Conservation (phyloP, 2,888 invertebrate genomes). For the Volucella zonaria region DNA sequence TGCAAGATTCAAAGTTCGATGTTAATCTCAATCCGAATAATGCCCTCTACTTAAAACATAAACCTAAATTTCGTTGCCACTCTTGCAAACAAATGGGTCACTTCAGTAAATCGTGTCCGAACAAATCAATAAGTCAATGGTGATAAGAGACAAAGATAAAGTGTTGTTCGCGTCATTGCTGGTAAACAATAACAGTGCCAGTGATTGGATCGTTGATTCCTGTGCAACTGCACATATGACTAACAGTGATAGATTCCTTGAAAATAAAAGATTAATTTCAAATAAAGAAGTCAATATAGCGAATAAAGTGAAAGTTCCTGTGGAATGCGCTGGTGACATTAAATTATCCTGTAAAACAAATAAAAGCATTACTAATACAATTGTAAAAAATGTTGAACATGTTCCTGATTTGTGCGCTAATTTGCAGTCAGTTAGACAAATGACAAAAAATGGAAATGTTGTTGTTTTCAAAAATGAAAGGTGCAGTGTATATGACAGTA, state of each 20-base stretch:
- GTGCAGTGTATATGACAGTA: conserved; percentile 62
- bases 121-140: conserved; percentile 1
- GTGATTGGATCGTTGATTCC: conserved; percentile 57
- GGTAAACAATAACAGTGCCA: conserved; percentile 39
- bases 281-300: conserved; percentile 53
- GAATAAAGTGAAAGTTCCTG: conserved; percentile 52
- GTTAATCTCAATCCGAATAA: conserved; percentile 41
- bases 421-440: conserved; percentile 63
- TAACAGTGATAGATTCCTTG: conserved; percentile 25
- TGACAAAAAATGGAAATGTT: conserved; percentile 67
- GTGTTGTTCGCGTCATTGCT: conserved; percentile 39
- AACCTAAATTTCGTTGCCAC: conserved; percentile 49
- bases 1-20: conserved; percentile 67
- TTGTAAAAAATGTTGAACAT: conserved; percentile 49
- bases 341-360: conserved; percentile 15
- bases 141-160: not conserved
- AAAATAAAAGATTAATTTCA: conserved; percentile 17
- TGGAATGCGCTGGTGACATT: conserved; percentile 52
- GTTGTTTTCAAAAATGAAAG: conserved; percentile 69
- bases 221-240: conserved; percentile 58
- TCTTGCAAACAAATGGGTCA: conserved; percentile 58
- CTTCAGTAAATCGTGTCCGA: conserved; percentile 5
- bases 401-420: conserved; percentile 56
- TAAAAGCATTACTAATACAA: conserved; percentile 19
- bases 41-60: conserved; percentile 42